phyloP scores from a whole-genome alignment of 2,797 vertebrate species.

The Scarus forsteni region DNA sequence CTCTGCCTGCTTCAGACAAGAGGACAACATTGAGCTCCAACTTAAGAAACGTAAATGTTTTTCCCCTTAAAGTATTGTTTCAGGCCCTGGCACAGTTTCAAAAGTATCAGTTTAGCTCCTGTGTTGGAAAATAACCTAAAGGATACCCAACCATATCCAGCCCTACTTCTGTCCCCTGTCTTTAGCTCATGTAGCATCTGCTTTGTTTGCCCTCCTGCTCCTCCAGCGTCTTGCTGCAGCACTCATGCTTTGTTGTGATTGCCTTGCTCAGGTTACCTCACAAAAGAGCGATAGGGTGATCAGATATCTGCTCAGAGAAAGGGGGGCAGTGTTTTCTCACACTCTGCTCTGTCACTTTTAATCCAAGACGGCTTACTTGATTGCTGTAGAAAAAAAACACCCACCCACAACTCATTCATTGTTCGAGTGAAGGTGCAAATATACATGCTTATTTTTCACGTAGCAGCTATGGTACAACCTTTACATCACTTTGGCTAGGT shows the following conservation, averaged over 20 bases:
- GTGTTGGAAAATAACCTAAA: too few relatives aligned
- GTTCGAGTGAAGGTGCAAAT: slow-evolving; percentile 19
- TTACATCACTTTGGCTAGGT: slow-evolving; percentile 27
- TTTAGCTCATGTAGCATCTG: slow-evolving; percentile 41
- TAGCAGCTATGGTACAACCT: slow-evolving; percentile 29
- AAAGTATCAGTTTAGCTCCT: too few relatives aligned
- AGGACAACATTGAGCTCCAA: too few relatives aligned
- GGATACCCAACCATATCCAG: background rate
- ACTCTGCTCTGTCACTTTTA: slow-evolving; percentile 68
- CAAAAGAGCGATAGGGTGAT: slow-evolving; percentile 69
- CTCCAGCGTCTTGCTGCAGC: slow-evolving; percentile 71
- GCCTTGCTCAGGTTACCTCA: slow-evolving; percentile 78
- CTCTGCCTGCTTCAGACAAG: too few relatives aligned
- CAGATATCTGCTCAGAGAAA: slow-evolving; percentile 79
- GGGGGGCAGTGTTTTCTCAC: slow-evolving; percentile 82
- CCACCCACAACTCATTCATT: slow-evolving; percentile 37
- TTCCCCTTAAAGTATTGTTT: too few relatives aligned
- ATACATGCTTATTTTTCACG: slow-evolving; percentile 16
- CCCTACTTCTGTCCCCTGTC: slow-evolving; percentile 5
- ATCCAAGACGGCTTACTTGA: slow-evolving; percentile 46
- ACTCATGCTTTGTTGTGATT: slow-evolving; percentile 80
- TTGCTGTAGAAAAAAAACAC: slow-evolving; percentile 62
- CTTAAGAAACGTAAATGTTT: too few relatives aligned
- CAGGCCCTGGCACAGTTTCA: too few relatives aligned
- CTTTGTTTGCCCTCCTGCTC: slow-evolving; percentile 40